Conservation (phyloP, 1,140 invertebrate genomes). For the Drosophila littoralis region DNA sequence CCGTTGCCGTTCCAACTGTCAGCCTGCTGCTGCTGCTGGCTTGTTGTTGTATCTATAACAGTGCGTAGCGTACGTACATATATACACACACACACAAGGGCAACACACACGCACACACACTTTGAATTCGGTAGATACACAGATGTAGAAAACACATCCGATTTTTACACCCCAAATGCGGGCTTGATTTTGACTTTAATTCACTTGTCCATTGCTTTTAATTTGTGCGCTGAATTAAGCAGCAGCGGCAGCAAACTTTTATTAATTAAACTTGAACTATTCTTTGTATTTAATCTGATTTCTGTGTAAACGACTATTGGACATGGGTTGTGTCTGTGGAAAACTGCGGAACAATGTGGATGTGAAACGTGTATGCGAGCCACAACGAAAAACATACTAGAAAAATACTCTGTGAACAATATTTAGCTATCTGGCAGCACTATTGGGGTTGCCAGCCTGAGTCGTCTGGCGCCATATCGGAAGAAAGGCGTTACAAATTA, state of each 20-base stretch:
- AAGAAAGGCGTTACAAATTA: background rate
- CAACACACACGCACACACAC: slow-evolving; percentile 36
- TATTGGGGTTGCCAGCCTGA: background rate
- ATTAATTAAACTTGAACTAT: slow-evolving; percentile 41
- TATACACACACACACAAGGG: slow-evolving; percentile 34
- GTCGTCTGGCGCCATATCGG: background rate
- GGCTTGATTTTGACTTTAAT: slow-evolving; percentile 5
- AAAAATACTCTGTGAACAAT: slow-evolving; percentile 5
- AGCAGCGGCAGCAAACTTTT: slow-evolving; percentile 33
- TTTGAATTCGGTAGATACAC: slow-evolving; percentile 56
- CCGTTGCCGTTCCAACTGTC: slow-evolving; percentile 39
- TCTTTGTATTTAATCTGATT: slow-evolving; percentile 39
- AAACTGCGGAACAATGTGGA: slow-evolving; percentile 52
- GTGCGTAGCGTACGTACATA: slow-evolving; percentile 67
- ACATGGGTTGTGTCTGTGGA: slow-evolving; percentile 60
- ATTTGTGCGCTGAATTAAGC: slow-evolving; percentile 32
- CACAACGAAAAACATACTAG: slow-evolving; percentile 22
- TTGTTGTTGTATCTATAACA: slow-evolving; percentile 82
- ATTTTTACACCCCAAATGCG: slow-evolving; percentile 42
- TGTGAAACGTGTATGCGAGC: slow-evolving; percentile 31
- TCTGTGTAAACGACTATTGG: slow-evolving; percentile 50
- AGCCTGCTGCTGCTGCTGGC: slow-evolving; percentile 47
- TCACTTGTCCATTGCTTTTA: slow-evolving; percentile 38
- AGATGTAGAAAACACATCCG: slow-evolving; percentile 64
- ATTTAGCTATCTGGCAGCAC: slow-evolving; percentile 16